Evolutionary conservation across 2,888 invertebrate genomes (phyloP), one percentile per base, ranked within the genome.

Genomic region (Trisateles emortualis): DNA sequence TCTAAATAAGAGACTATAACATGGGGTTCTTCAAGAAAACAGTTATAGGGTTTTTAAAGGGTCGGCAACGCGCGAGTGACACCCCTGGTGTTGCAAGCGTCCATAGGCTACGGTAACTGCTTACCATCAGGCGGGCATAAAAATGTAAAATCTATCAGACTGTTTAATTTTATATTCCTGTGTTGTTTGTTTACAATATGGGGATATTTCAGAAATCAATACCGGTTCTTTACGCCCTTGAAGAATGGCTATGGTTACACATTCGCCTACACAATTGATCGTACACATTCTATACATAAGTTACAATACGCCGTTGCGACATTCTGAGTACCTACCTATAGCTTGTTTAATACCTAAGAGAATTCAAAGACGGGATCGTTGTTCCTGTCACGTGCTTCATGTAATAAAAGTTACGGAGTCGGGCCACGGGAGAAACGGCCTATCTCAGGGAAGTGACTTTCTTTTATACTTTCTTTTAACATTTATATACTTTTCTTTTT

Each of bases 391-490:
- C 90, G 90, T 86, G 87, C 83, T 75, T 66, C 24, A 46, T 45
- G 87, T 82, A 85, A 89, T 90, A 88, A 89, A 89, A 88, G 69
- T 78, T 76, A 38, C 16, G 22, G 39, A 78, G 71, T 75, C 76
- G 78, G 68, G 79, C 74, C 73, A 70, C 74, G 64, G 74, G 76
- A 81, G 79, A 79, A 78, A 75, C 78, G 83, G 44, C 48, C 84
- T 82, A 81, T 86, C 83, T 79, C 76, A 76, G 79, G 81, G 81
- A 84, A 86, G 84, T 76, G 78, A 84, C 86, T 86, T 87, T 87
- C 87, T 86, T 86, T 87, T 81, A 85, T 83, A 66, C 63, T 81
- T 81, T 82, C 79, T 81, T 87, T 87, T 82, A 82, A 78, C 82
- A 81, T 83, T 85, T 85, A 84, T 83, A 84, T 73, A 81, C 76